Conservation (phyloP, 2,797 vertebrate genomes). For the Bryconaethiops microstoma region DNA sequence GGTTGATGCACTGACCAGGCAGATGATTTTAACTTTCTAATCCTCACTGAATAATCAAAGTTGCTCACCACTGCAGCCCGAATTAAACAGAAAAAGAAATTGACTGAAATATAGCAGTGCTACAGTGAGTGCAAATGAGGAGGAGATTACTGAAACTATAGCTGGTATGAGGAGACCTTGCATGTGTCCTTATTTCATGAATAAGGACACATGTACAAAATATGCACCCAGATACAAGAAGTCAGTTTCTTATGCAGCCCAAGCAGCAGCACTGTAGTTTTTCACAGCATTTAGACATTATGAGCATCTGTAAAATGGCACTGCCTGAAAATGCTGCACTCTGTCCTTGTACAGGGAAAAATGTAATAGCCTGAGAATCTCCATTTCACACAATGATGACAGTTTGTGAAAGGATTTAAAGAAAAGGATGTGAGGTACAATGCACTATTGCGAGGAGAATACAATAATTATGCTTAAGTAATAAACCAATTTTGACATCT, state of each 20-base stretch:
- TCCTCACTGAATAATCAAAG: too few species aligned
- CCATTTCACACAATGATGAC: constrained; percentile 58
- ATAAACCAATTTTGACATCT: constrained; percentile 81
- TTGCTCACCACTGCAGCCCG: too few species aligned
- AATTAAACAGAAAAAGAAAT: too few species aligned
- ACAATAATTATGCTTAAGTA: constrained; percentile 77
- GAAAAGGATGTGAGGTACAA: constrained; percentile 62
- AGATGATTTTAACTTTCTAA: too few species aligned
- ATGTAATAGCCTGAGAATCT: constrained; percentile 49
- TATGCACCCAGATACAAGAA: constrained; percentile 55
- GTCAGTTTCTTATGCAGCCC: constrained; percentile 58
- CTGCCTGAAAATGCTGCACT: constrained; percentile 15
- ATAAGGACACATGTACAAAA: constrained; percentile 52
- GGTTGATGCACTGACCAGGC: too few species aligned
- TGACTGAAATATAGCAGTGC: not conserved
- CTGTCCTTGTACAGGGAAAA: constrained; percentile 26
- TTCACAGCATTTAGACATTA: constrained; percentile 7
- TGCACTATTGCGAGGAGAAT: constrained; percentile 37
- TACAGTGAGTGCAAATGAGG: constrained; percentile 40
- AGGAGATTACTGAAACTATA: constrained; percentile 48
- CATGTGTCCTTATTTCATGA: constrained; percentile 39
- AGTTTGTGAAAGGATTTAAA: constrained; percentile 67
- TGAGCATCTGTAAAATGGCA: constrained; percentile 5
- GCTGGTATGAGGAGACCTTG: constrained; percentile 32
- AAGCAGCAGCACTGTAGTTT: not conserved